Conservation (phyloP, 2,797 vertebrate species). For the Tarsius wallacei region DNA sequence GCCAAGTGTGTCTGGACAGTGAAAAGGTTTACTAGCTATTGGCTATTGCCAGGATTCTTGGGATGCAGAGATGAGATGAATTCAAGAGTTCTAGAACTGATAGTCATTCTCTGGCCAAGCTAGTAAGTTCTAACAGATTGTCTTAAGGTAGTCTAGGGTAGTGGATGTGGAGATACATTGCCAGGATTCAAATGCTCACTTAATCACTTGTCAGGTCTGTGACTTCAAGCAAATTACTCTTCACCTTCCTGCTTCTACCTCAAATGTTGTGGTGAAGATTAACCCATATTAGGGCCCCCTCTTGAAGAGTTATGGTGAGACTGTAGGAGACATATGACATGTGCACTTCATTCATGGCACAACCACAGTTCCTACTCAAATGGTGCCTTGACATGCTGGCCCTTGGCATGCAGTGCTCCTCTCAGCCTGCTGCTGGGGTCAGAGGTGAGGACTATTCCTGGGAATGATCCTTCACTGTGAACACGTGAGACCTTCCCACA, state of each 20-base stretch:
- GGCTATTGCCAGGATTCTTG: background rate
- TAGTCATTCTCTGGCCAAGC: background rate
- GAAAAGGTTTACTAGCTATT: background rate
- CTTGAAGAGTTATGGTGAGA: background rate
- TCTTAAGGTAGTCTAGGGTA: background rate
- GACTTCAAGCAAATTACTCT: background rate
- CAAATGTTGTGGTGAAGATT: background rate
- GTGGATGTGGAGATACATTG: too few relatives aligned
- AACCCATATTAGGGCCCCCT: background rate
- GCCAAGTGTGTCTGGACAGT: background rate
- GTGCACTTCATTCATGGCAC: background rate
- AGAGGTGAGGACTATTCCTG: background rate
- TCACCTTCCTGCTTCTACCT: background rate
- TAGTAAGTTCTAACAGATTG: background rate
- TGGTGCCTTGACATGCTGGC: background rate
- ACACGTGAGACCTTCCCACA: background rate
- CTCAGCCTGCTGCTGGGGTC: background rate
- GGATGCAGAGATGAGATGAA: background rate
- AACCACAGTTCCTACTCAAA: background rate
- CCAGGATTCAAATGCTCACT: background rate
- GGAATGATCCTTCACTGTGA: background rate
- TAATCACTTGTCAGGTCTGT: background rate
- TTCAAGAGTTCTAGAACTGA: background rate
- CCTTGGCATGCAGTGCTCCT: background rate
- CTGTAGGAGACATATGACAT: background rate